Base-by-base conservation (phyloP, 2,888 invertebrate species). In the Neoaliturus tenellus region DNA sequence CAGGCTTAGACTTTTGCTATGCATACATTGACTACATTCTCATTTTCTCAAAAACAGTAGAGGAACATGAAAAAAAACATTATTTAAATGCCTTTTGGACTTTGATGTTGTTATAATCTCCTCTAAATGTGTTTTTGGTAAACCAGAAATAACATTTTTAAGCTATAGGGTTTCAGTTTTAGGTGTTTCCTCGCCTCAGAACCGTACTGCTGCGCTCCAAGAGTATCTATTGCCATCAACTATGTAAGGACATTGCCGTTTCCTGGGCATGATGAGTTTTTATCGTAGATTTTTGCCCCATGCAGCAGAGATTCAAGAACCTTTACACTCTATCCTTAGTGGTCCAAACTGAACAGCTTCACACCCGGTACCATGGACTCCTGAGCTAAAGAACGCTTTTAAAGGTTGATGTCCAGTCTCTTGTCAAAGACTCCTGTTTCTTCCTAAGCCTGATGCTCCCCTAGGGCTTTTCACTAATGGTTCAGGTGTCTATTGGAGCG, bases 1-100 rank as follows among this genome's bases (percentile, higher is more conserved):
- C 85, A 10, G 86, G 81, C 20, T 28, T 88, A 0, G 85, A 86
- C 17, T 88, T 87, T 80, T 80, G 80, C 23, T 87, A 85, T 35
- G 55, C 84, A 0, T 88, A 87, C 67, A 35, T 89, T 0, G 87
- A 88, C 82, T 85, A 87, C 51, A 80, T 86, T 35, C 73, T 87
- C 33, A 67, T 87, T 0, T 31, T 35, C 25, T 62, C 62, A 33
- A 8, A 17, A 48, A 12, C 48, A 48, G 14, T n/a, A 12, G 48
- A 48, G 17, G 48, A 48, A 48, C 48, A 48, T 48, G 48, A 48
- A n/a, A 8, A 48, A n/a, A 4, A n/a, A n/a, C 48, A 12, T n/a
- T n/a, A 12, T 41, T 48, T 48, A 48, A n/a, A n/a, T n/a, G 48
- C 6, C 48, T 48, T 4, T 35, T 6, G 35, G 6, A 35, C 35